A percentile compares a stretch with the other conserved stretches of the same genome.
phyloP scores from a whole-genome alignment of 2,797 vertebrate species.

The Chiropotes sagulatus region DNA sequence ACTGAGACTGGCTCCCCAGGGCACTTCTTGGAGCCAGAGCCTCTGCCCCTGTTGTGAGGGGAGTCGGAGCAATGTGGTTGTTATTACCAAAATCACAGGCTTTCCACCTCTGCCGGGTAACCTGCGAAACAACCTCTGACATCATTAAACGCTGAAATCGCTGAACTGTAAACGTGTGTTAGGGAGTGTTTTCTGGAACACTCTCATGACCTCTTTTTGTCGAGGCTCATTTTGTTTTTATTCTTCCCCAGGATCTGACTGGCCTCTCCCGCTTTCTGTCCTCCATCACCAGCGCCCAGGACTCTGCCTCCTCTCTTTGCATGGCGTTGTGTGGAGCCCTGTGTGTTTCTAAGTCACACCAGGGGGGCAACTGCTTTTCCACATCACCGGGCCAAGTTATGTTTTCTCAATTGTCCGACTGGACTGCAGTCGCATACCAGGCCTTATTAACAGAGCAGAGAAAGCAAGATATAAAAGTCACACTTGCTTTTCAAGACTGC shows the following conservation, averaged over 20 bases:
- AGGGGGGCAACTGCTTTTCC: slow-evolving; percentile 65
- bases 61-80: slow-evolving; percentile 42
- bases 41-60: neutral
- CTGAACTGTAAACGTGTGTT: neutral
- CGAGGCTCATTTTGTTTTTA: slow-evolving; percentile 27
- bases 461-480: slow-evolving; percentile 54
- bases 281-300: neutral
- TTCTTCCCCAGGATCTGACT: slow-evolving; percentile 27
- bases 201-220: slow-evolving; percentile 16
- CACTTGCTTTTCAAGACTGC: slow-evolving; percentile 42
- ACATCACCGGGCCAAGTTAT: slow-evolving; percentile 37
- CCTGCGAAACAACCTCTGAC: slow-evolving; percentile 46
- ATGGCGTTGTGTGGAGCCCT: neutral
- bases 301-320: neutral
- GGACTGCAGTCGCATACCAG: slow-evolving; percentile 54
- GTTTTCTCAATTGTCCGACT: slow-evolving; percentile 56
- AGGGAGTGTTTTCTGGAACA: slow-evolving; percentile 17
- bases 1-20: neutral
- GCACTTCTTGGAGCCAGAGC: neutral
- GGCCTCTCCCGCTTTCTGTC: neutral
- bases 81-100: slow-evolving; percentile 25
- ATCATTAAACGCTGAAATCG: slow-evolving; percentile 31
- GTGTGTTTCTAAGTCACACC: slow-evolving; percentile 64
- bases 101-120: slow-evolving; percentile 59
- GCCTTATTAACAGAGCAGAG: slow-evolving; percentile 70